These are phyloP conservation scores for Sminthurides aquaticus DNA, from an alignment of 2,888 invertebrate genomes.

Conservation along the genomic window DNA sequence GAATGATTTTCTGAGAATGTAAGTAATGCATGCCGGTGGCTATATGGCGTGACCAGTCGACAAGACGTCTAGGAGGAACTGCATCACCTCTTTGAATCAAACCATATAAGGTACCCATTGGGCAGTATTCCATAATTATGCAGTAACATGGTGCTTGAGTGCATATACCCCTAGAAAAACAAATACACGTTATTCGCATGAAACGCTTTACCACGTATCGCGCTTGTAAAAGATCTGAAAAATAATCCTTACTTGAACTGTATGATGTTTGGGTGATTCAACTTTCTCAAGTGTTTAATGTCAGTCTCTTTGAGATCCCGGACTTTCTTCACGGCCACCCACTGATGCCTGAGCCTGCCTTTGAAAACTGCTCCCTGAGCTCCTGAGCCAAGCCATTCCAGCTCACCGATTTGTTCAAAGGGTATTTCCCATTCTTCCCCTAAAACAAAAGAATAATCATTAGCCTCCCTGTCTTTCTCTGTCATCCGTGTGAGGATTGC, in stretches of 20 bases:
- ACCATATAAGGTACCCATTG: constrained; percentile 88
- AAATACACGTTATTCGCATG: background rate
- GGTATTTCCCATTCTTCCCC: constrained; percentile 90
- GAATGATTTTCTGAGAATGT: constrained; percentile 92
- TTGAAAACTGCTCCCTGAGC: constrained; percentile 94
- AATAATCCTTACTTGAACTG: constrained; percentile 59
- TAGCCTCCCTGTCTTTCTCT: no score
- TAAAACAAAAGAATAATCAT: constrained; percentile 20
- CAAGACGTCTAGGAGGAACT: constrained; percentile 75
- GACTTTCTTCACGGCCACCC: constrained; percentile 94
- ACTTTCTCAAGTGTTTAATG: constrained; percentile 79
- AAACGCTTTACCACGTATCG: background rate
- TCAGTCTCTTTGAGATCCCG: constrained; percentile 85
- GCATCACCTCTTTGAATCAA: constrained; percentile 74
- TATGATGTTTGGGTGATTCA: constrained; percentile 92
- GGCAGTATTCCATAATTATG: constrained; percentile 97
- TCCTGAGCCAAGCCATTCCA: constrained; percentile 88
- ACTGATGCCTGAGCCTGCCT: constrained; percentile 70
- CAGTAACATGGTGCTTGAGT: constrained; percentile 85
- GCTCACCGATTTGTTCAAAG: constrained; percentile 78
- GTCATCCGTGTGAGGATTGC: no score
- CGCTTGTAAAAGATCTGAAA: background rate
- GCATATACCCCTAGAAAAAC: constrained; percentile 70
- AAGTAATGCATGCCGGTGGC: constrained; percentile 94
- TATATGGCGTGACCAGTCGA: constrained; percentile 91